Conservation (phyloP, 1,140 invertebrate genomes). For the Diabrotica virgifera region DNA sequence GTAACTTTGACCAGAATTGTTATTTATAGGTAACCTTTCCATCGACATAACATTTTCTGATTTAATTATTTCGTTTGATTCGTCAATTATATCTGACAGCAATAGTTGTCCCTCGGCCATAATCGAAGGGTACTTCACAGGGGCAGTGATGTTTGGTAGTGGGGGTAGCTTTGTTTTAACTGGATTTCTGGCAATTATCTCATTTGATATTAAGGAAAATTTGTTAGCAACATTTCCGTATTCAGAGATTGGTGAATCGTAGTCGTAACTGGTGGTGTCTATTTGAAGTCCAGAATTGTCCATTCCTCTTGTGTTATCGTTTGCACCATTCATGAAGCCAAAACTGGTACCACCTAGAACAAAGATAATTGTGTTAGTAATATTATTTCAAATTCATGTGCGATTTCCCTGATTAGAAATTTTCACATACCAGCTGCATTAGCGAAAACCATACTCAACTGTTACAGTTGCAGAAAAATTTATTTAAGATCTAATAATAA, state of each 20-base stretch:
- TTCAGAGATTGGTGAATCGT: not conserved
- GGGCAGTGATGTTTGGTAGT: not conserved
- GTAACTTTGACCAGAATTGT: constrained; percentile 56
- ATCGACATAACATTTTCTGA: constrained; percentile 43
- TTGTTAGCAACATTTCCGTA: not conserved
- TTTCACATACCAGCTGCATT: no score
- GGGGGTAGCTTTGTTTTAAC: not conserved
- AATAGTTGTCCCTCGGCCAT: not conserved
- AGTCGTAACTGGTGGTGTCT: constrained; percentile 30
- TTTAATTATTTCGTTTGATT: constrained; percentile 27
- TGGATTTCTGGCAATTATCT: not conserved
- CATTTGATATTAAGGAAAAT: not conserved
- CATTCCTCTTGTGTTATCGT: not conserved
- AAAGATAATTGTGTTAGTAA: not conserved
- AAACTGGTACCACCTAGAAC: constrained; percentile 57
- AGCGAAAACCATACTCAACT: no score
- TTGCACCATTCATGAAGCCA: constrained; percentile 63
- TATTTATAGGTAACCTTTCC: constrained; percentile 57
- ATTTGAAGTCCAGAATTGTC: constrained; percentile 44
- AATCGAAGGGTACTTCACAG: not conserved
- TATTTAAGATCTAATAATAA: no score
- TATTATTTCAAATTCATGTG: no score
- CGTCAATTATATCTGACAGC: constrained; percentile 13
- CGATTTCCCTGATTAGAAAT: no score
- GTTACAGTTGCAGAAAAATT: no score